Evolutionary conservation across 2,797 vertebrate genomes (phyloP).

Genomic region (Xenopus petersii): DNA sequence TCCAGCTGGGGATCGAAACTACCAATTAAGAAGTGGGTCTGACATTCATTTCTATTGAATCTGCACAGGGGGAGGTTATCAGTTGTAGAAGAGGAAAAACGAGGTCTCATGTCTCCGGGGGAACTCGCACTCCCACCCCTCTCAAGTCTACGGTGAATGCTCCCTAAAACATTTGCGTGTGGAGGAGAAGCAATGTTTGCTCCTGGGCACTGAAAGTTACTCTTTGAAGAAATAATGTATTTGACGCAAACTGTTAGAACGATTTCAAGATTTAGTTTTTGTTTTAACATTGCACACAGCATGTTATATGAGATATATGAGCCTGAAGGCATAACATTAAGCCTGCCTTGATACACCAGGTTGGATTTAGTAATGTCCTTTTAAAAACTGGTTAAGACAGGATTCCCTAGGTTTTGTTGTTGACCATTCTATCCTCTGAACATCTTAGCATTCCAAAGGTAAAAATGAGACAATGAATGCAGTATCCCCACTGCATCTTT

Average conservation of each 20-base stretch:
- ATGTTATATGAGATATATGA: too few relatives aligned
- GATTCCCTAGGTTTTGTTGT: too few relatives aligned
- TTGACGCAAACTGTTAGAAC: background rate
- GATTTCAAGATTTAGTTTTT: background rate
- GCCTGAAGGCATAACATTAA: too few relatives aligned
- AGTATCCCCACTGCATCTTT: too few relatives aligned
- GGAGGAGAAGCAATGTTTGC: slow-evolving; percentile 1
- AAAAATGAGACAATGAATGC: too few relatives aligned
- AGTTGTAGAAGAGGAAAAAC: slow-evolving; percentile 40
- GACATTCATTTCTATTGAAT: slow-evolving; percentile 51
- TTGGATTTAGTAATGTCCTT: too few relatives aligned
- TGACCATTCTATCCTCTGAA: too few relatives aligned
- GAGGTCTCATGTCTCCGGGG: slow-evolving; percentile 40
- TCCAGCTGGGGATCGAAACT: slow-evolving; percentile 50
- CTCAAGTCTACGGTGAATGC: background rate
- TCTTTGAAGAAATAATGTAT: background rate
- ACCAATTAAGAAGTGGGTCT: slow-evolving; percentile 48
- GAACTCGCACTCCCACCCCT: slow-evolving; percentile 26
- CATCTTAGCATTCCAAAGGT: too few relatives aligned
- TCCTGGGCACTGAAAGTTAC: background rate
- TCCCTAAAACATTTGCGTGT: slow-evolving; percentile 13
- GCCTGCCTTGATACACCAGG: too few relatives aligned
- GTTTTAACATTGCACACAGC: too few relatives aligned
- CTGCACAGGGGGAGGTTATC: slow-evolving; percentile 50
- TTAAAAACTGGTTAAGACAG: too few relatives aligned